These are phyloP conservation scores for Grallaria varia DNA, from an alignment of 2,113 vertebrate species.

Conservation along the genomic window DNA sequence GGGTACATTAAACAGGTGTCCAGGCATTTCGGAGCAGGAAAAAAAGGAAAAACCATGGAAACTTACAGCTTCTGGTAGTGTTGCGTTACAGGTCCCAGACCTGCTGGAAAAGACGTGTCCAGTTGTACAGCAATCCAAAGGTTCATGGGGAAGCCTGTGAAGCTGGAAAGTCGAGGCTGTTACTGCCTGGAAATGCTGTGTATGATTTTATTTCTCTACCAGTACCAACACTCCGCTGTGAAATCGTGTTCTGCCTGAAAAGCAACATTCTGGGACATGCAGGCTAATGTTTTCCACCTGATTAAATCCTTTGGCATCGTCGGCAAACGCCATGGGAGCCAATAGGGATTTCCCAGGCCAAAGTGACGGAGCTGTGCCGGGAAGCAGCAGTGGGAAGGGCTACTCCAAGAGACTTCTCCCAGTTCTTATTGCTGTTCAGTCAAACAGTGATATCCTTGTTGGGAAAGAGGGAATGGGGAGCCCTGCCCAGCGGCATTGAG, in stretches of 20 bases:
- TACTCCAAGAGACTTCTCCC: neutral
- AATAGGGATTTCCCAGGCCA: neutral
- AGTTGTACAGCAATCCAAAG: neutral
- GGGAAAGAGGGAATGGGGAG: neutral
- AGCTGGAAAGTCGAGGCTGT: neutral
- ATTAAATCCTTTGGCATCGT: neutral
- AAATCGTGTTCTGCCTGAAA: neutral
- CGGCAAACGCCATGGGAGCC: too few relatives aligned
- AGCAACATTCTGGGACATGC: neutral
- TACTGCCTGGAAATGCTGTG: neutral
- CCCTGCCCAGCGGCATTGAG: neutral
- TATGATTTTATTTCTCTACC: neutral
- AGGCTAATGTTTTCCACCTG: neutral
- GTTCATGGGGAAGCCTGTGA: neutral
- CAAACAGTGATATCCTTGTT: fast-evolving
- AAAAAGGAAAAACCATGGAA: conserved; percentile 15
- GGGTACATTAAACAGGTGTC: conserved; percentile 76
- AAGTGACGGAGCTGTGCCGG: neutral
- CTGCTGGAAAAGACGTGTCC: neutral
- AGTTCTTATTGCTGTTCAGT: neutral
- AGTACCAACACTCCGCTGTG: neutral
- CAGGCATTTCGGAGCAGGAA: conserved; percentile 32
- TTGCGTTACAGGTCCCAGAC: neutral
- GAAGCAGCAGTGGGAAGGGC: neutral
- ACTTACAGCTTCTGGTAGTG: neutral